Evolutionary conservation across 2,888 invertebrate genomes (phyloP), one percentile per base, ranked within the genome.

Genomic region (Netelia inedita): DNA sequence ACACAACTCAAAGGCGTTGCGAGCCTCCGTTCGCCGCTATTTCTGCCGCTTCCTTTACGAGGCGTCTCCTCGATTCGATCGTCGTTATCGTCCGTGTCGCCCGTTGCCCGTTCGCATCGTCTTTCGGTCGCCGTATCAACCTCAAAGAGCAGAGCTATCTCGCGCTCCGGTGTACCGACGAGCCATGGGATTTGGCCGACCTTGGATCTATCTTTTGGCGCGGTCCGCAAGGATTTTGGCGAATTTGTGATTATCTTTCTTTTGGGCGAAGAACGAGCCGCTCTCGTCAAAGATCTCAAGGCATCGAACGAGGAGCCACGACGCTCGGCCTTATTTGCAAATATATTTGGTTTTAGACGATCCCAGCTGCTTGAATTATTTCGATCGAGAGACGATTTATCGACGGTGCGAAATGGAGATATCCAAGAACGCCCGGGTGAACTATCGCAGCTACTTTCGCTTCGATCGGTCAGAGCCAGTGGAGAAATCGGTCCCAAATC

Each of bases 401-500:
- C 89, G 2, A 90, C 90, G n/a, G 89, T 90, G 2, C 80, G 87
- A 6, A 90, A 68, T 1, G 92, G 90, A 11, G 92, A 92, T 8
- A 88, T 71, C 61, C 88, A 90, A 3, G 87, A 85, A 68, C 89
- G 87, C 9, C 88, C 90, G 3, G 92, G 89, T 0, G 92, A 92
- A 86, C 90, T 92, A 16, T 85, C 86, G n/a, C 83, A 75, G 19
- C 74, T 80, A 53, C 83, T 86, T 9, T 88, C 82, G 66, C 90
- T 90, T 1, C 73, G 85, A 57, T 92, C 91, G 5, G 91, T 91
- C 2, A 89, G 55, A 2, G 89, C 89, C 3, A 93, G 72, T 0
- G 93, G 92, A 6, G 93, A 93, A 91, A 93, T 92, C 0, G 91
- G 92, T 1, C 92, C 91, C n/a, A 93, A 85, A 71, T 92, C 93